Percentiles rank a stretch among this genome's conserved stretches.
phyloP scores from a whole-genome alignment of 2,888 invertebrate genomes.

The Lordiphosa fenestrarum region DNA sequence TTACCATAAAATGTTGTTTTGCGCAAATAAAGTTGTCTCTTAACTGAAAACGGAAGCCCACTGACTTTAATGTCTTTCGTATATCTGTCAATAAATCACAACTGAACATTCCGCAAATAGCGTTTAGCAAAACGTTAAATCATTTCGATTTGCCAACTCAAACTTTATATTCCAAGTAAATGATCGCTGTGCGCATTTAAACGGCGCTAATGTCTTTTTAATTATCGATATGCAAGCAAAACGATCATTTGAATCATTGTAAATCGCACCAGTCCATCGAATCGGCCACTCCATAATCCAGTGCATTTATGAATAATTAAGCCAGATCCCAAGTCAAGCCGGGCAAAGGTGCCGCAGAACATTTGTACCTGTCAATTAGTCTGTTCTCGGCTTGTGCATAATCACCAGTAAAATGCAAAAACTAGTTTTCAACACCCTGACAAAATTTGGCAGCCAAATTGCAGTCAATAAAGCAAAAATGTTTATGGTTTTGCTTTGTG shows the following conservation, averaged over 20 bases:
- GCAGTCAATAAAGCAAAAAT: slow-evolving; percentile 13
- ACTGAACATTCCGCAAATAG: no score
- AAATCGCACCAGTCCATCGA: slow-evolving; percentile 5
- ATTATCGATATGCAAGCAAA: slow-evolving; percentile 49
- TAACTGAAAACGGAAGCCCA: no score
- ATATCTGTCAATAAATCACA: no score
- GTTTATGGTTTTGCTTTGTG: not conserved
- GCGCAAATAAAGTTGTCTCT: no score
- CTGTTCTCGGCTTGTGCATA: slow-evolving; percentile 11
- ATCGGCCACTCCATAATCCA: slow-evolving; percentile 17
- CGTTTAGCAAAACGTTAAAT: slow-evolving; percentile 19
- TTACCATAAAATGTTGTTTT: no score
- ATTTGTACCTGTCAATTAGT: slow-evolving; percentile 42
- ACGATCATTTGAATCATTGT: slow-evolving; percentile 21
- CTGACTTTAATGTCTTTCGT: no score
- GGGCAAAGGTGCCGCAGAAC: slow-evolving; percentile 28
- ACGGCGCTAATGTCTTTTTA: slow-evolving; percentile 55
- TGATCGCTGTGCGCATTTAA: slow-evolving; percentile 15
- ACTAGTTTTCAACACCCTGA: slow-evolving; percentile 23
- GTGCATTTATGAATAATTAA: slow-evolving; percentile 43
- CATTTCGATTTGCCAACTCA: slow-evolving; percentile 14
- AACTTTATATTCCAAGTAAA: slow-evolving; percentile 1
- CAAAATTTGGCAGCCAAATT: slow-evolving; percentile 28
- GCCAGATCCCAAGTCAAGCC: slow-evolving; percentile 10
- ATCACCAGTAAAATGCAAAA: slow-evolving; percentile 2